phyloP scores from a whole-genome alignment of 2,113 vertebrate genomes.

The Ceuthmochares aereus region DNA sequence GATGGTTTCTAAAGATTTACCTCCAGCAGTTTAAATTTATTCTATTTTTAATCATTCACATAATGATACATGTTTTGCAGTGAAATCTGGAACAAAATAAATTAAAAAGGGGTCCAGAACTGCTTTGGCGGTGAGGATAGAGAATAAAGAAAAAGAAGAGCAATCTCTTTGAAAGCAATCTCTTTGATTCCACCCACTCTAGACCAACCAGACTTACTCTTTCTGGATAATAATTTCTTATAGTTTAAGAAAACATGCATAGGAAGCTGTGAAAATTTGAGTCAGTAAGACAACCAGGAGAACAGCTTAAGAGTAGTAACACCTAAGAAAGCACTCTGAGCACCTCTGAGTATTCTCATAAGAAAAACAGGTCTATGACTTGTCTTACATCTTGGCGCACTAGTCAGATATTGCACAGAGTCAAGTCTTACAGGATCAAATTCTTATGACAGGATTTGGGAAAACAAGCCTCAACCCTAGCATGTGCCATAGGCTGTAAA shows the following conservation, averaged over 20 bases:
- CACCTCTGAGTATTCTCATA: neutral
- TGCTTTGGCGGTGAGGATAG: neutral
- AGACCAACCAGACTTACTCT: neutral
- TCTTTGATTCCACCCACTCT: neutral
- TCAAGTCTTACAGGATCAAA: neutral
- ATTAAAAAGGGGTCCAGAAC: neutral
- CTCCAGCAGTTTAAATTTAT: neutral
- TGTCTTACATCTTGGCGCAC: neutral
- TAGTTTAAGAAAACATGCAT: neutral
- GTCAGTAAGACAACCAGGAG: neutral
- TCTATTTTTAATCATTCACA: neutral
- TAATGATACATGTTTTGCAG: neutral
- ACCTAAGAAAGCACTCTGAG: neutral
- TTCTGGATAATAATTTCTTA: neutral
- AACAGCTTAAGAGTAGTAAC: neutral
- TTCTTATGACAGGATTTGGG: neutral
- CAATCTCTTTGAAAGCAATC: neutral
- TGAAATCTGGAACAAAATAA: neutral
- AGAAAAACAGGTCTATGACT: neutral
- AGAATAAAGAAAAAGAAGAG: neutral
- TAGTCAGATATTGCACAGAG: neutral
- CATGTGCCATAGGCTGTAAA: fast-evolving
- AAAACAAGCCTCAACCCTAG: neutral
- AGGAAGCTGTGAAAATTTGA: neutral
- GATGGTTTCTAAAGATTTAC: neutral